These are phyloP conservation scores for Leptosomus discolor DNA, from an alignment of 2,113 vertebrate genomes.

Conservation along the genomic window DNA sequence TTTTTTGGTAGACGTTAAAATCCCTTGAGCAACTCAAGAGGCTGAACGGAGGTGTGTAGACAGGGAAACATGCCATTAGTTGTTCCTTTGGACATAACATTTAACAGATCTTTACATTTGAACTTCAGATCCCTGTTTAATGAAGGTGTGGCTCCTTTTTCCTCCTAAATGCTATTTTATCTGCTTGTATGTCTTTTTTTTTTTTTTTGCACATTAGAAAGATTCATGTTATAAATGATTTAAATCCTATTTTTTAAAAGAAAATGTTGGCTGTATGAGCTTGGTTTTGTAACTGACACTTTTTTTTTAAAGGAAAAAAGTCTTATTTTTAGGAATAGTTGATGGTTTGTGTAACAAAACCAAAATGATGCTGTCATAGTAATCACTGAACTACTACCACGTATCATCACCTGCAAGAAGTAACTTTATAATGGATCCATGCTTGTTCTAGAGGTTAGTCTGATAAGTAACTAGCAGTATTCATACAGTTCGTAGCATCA, in stretches of 20 bases:
- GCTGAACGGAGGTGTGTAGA: neutral
- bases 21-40: neutral
- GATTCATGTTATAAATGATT: neutral
- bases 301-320: neutral
- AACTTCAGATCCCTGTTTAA: neutral
- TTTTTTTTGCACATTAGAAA: neutral
- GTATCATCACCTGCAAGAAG: neutral
- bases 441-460: neutral
- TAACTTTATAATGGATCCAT: neutral
- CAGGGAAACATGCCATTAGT: neutral
- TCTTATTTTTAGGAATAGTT: conserved; percentile 21
- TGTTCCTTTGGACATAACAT: neutral
- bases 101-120: neutral
- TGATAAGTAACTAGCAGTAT: neutral
- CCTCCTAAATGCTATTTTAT: neutral
- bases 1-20: neutral
- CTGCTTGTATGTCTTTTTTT: neutral
- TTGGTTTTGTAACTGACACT: conserved; percentile 17
- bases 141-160: neutral
- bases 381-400: neutral
- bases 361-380: neutral
- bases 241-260: conserved; percentile 3
- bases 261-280: neutral
- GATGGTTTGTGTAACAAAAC: neutral
- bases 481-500: neutral